A percentile compares a stretch with the other conserved stretches of the same genome.
Conservation (phyloP, 64 coral and sea anemone species). For the Montipora efflorescens region DNA sequence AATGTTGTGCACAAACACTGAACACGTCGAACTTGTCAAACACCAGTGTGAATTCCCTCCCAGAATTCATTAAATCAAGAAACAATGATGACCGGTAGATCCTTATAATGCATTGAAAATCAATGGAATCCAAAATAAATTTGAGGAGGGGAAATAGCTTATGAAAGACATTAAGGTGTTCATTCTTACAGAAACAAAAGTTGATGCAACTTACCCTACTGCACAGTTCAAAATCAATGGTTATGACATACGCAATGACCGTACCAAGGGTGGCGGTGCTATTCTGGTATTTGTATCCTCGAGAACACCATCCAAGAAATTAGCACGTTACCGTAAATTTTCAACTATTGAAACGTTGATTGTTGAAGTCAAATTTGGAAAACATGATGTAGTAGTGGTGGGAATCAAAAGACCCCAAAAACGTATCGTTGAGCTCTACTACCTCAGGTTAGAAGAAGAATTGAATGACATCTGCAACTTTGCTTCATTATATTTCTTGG, state of each 20-base stretch:
- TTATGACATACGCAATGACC: conserved; percentile 26
- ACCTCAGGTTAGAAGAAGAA: conserved; percentile 11
- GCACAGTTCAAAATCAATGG: conserved; percentile 25
- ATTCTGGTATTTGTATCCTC: conserved; percentile 24
- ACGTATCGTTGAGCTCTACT: not conserved
- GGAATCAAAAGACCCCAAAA: conserved; percentile 5
- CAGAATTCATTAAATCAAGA: conserved; percentile 2
- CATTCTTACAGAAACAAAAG: conserved; percentile 43
- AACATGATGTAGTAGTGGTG: conserved; percentile 26
- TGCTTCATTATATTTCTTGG: not conserved
- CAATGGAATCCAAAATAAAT: not conserved
- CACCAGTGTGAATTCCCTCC: no score
- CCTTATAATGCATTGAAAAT: not conserved
- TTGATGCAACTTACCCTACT: conserved; percentile 36
- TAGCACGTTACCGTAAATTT: conserved; percentile 20
- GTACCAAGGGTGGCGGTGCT: conserved; percentile 43
- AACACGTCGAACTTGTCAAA: no score
- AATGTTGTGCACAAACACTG: no score
- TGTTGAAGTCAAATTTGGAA: conserved; percentile 7
- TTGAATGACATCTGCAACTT: not conserved
- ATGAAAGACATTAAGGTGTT: conserved; percentile 24
- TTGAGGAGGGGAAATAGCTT: conserved; percentile 23
- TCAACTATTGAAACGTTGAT: not conserved
- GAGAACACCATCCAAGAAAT: conserved; percentile 30
- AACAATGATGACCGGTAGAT: not conserved